Evolutionary conservation across 2,113 vertebrate species (phyloP), one percentile per base, ranked within the genome.

Genomic region (Furnarius figulus): DNA sequence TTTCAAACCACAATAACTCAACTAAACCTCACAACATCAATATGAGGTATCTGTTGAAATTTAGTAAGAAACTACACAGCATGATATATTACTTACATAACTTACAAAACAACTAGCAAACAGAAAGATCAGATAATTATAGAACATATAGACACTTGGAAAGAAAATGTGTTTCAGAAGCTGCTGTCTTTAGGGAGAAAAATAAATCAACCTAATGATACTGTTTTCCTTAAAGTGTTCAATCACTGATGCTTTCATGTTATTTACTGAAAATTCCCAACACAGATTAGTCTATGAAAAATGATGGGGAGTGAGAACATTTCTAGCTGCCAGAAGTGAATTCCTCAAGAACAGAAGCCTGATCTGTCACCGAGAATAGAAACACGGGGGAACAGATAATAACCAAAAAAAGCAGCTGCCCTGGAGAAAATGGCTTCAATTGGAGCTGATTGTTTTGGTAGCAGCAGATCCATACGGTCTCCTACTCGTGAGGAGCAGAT

Each of bases 341-440:
- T 92, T 96, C 90, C 83, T 90, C 76, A 75, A 74, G 87, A 93
- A 88, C 59, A 90, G 95, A 94, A 95, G 85, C n/a, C 68, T 92
- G 76, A 92, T 94, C 79, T 86, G 70, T 81, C 83, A 90, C 76
- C 3, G 0, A 81, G 82, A 96, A 95, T 86, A 96, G 95, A 96
- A 96, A 93, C 79, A 74, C 3, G 5, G 83, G 92, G 93, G 85
- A 93, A 89, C 19, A 81, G 88, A 90, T 59, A 93, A 90, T 39
- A 86, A 95, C 47, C 42, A 71, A 90, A 95, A 89, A 95, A 94
- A 91, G 90, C 90, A 93, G 71, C 88, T 86, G 93, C 72, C 76
- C 84, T 75, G 68, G 52, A 89, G 73, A 81, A 89, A 88, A 92
- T 14, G 40, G 37, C 65, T 96, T 52, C 25, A 49, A 89, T 87